Percentiles rank a stretch among this genome's conserved stretches.
phyloP scores from a whole-genome alignment of 2,888 invertebrate species.

The Slavum lentiscoides region DNA sequence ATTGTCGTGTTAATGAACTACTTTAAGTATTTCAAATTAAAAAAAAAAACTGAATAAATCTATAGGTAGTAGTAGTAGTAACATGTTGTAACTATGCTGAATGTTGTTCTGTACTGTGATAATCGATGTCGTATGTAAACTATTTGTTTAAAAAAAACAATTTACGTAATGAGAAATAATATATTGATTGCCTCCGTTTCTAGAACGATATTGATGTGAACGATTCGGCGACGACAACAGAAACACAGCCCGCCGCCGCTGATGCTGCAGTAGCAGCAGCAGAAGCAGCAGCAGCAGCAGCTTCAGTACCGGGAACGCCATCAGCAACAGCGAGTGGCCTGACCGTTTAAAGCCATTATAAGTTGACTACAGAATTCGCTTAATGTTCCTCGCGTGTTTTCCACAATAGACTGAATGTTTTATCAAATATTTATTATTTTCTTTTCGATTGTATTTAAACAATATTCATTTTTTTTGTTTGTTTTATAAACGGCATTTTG shows the following conservation, averaged over 20 bases:
- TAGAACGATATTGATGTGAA: slow-evolving; percentile 1
- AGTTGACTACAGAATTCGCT: slow-evolving; percentile 15
- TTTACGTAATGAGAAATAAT: neutral
- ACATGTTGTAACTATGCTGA: too few species aligned
- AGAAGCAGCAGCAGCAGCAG: too few species aligned
- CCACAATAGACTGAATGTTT: slow-evolving; percentile 41
- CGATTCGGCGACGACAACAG: neutral
- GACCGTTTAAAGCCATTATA: neutral
- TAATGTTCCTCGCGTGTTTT: slow-evolving; percentile 38
- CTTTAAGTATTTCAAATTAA: too few species aligned
- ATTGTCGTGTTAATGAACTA: too few species aligned
- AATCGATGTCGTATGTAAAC: too few species aligned
- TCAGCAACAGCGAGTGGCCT: neutral
- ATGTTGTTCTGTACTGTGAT: too few species aligned
- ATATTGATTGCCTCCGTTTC: neutral
- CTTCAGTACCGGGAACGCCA: neutral
- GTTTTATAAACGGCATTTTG: neutral
- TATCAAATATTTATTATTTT: slow-evolving; percentile 35
- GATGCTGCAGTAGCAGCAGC: too few species aligned
- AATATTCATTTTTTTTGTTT: neutral
- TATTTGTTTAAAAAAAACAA: too few species aligned
- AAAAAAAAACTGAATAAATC: too few species aligned
- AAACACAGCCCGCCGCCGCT: neutral
- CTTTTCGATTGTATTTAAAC: neutral
- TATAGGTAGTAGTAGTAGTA: too few species aligned